Percentiles rank a stretch among this genome's conserved stretches.
Evolutionary conservation across 2,113 vertebrate species (phyloP).

Genomic region (Panthera tigris): DNA sequence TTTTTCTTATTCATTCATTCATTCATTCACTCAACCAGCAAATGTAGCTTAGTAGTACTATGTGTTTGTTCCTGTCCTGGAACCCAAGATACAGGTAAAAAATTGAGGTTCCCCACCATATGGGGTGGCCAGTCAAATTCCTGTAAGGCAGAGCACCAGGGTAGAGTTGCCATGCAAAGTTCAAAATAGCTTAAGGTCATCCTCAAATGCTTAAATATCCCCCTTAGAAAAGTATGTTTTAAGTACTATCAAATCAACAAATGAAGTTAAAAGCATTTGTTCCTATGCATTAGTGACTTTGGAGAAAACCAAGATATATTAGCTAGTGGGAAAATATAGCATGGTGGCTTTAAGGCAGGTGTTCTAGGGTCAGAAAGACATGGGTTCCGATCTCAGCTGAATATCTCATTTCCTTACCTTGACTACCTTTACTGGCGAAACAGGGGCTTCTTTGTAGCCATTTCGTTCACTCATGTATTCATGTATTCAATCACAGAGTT

Average conservation of each 20-base stretch:
- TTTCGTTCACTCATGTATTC: not conserved
- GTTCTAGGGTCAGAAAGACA: not conserved
- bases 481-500: not conserved
- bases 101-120: not conserved
- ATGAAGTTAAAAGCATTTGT: not conserved
- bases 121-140: not conserved
- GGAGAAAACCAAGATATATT: not conserved
- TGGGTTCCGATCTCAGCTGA: not conserved
- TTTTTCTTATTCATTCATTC: not conserved
- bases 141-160: not conserved
- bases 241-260: not conserved
- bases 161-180: not conserved
- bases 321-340: not conserved
- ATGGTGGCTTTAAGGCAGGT: not conserved
- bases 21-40: not conserved
- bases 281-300: not conserved
- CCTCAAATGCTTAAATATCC: conserved; percentile 15
- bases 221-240: not conserved
- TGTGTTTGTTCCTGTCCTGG: not conserved
- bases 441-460: not conserved
- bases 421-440: not conserved
- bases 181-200: not conserved
- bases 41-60: not conserved
- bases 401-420: not conserved
- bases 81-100: not conserved